These are phyloP conservation scores for Diadegma fenestrale DNA, from an alignment of 2,888 invertebrate species.

Conservation along the genomic window DNA sequence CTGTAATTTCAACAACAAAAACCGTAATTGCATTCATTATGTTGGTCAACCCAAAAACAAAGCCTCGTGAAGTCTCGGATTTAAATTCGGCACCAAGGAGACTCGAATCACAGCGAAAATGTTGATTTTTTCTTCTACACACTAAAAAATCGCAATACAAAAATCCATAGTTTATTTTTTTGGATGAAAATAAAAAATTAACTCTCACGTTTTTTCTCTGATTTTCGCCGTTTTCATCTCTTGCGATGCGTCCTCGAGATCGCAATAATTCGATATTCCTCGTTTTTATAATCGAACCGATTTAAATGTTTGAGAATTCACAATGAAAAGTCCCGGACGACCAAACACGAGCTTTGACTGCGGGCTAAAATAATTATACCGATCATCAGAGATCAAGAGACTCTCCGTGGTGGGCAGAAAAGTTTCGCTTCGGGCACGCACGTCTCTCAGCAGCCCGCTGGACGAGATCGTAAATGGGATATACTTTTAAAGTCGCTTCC, in stretches of 20 bases:
- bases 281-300: not conserved
- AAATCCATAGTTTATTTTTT: conserved; percentile 8
- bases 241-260: not conserved
- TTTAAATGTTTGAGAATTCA: not conserved
- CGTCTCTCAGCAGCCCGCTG: conserved; percentile 53
- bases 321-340: conserved; percentile 4
- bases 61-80: conserved; percentile 67
- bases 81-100: conserved; percentile 30
- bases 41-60: conserved; percentile 77
- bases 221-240: not conserved
- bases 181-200: too few relatives aligned
- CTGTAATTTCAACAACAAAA: conserved; percentile 82
- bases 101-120: not conserved
- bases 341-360: conserved; percentile 57
- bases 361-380: conserved; percentile 67
- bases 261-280: not conserved
- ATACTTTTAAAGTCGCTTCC: conserved; percentile 68
- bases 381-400: conserved; percentile 68
- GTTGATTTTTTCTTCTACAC: not conserved
- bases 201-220: too few relatives aligned
- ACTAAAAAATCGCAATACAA: conserved; percentile 15
- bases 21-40: conserved; percentile 83
- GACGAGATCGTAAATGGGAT: conserved; percentile 67
- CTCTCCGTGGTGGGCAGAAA: conserved; percentile 65
- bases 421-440: conserved; percentile 64